Evolutionary conservation across 2,888 invertebrate genomes (phyloP), one percentile per base, ranked within the genome.

Genomic region (Cataglyphis rosenhaueri): DNA sequence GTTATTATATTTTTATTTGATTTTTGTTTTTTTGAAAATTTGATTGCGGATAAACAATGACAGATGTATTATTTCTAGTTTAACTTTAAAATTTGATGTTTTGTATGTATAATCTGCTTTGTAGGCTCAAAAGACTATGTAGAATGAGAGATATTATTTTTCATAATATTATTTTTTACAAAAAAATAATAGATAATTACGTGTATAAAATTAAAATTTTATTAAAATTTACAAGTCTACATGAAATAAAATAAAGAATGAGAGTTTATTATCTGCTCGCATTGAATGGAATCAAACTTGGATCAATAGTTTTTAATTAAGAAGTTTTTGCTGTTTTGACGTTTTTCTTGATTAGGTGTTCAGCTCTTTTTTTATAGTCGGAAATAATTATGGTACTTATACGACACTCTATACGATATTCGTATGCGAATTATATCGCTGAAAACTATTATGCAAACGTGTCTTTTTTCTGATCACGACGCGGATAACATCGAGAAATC

Each of bases 131-230:
- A 35, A 65, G 41, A 76, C 52, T 55, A 4, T 44, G 18, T 3
- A 48, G 76, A 29, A 57, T 76, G 41, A n/a, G 68, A n/a, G 68
- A 68, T 55, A 68, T 76, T 76, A 57, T 76, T 57, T 32, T 1
- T n/a, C 15, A 68, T 35, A 70, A 41, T 32, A 21, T 55, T 55
- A 76, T 76, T 66, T 76, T 55, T 55, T 10, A 18, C 61, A 61
- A 48, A 10, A 10, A 35, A 65, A 52, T 75, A 52, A n/a, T 12
- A 10, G 21, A 35, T 52, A 48, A 74, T 21, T 64, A 73, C 48
- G 35, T 65, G 35, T 65, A 5, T 65, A 1, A 65, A 64, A 75
- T 75, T 18, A 75, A 75, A 64, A 75, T 75, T 64, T 35, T 35
- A 48, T 52, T 25, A 29, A 59, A 12, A 57, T 57, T 6, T 8